Conservation (phyloP, 2,113 vertebrate species). For the Mormyrus iriodes region DNA sequence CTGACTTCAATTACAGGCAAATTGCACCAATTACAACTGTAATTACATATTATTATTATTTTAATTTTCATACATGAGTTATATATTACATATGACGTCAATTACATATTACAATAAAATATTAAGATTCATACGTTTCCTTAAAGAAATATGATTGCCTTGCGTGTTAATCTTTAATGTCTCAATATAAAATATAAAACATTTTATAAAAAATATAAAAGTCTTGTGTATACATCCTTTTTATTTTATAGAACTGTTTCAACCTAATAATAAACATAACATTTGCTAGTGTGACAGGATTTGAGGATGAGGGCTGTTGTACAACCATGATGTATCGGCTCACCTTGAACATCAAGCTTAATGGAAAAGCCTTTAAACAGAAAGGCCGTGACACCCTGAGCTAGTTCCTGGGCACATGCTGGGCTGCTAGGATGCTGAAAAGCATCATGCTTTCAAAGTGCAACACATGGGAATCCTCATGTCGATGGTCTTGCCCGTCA, state of each 20-base stretch:
- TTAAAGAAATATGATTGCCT: not conserved
- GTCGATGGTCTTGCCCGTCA: not conserved
- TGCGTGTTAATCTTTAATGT: not conserved
- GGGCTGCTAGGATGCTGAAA: not conserved
- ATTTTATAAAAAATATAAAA: no score
- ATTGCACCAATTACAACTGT: not conserved
- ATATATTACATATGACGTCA: not conserved
- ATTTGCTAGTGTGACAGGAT: not conserved
- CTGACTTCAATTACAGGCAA: not conserved
- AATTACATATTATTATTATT: not conserved
- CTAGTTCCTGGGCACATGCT: not conserved
- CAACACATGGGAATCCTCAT: not conserved
- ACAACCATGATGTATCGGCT: not conserved
- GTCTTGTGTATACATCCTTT: not conserved
- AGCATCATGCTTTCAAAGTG: not conserved
- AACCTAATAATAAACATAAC: not conserved
- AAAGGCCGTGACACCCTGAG: not conserved
- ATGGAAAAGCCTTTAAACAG: slow-evolving; percentile 9
- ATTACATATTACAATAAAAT: not conserved
- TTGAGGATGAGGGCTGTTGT: not conserved
- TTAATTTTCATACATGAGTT: not conserved
- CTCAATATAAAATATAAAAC: not conserved
- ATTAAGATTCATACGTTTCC: not conserved
- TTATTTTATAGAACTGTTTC: not conserved
- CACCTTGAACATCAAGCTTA: not conserved